Evolutionary conservation across 2,888 invertebrate genomes (phyloP).

Genomic region (Rhopalosiphum nymphaeae): DNA sequence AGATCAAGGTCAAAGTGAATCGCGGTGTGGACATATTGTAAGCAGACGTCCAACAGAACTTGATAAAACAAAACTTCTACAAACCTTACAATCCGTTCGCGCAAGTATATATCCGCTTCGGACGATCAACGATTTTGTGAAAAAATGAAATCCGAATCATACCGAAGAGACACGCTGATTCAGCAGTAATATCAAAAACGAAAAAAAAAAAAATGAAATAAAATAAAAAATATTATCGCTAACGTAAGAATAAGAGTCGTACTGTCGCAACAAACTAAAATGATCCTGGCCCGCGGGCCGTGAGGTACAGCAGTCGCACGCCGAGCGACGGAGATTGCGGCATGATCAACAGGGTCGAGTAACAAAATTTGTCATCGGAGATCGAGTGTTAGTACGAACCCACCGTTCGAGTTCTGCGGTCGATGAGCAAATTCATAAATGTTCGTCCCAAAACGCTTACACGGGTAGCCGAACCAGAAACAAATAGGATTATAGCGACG

Average conservation of each 20-base stretch:
- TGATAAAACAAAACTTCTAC: constrained; percentile 69
- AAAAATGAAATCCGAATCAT: constrained; percentile 35
- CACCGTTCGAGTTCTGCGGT: no score
- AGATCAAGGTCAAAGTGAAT: constrained; percentile 93
- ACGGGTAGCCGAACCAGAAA: no score
- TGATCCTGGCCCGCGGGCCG: no score
- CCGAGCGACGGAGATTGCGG: no score
- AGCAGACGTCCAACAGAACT: constrained; percentile 78
- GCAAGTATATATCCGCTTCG: constrained; percentile 64
- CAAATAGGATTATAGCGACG: no score
- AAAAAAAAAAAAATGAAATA: background rate
- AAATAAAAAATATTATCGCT: background rate
- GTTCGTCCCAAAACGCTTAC: no score
- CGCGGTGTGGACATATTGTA: constrained; percentile 87
- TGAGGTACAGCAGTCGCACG: no score
- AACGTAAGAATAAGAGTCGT: background rate
- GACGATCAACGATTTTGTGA: constrained; percentile 66
- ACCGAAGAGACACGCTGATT: background rate
- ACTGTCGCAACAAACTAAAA: no score
- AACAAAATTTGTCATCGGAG: no score
- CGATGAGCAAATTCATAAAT: no score
- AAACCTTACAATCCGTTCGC: constrained; percentile 72
- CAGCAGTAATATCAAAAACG: constrained; percentile 59
- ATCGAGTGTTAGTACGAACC: no score
- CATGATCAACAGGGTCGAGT: no score